phyloP scores from a whole-genome alignment of 2,113 vertebrate genomes.

The Rattus norvegicus region GRCr8 NC_086026.1:128645501-128646000 shows the following conservation, averaged over 20 bases:
- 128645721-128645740: not conserved
- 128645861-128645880: not conserved
- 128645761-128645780: not conserved
- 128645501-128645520: no score
- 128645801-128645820: not conserved
- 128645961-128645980: not conserved
- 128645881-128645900: not conserved
- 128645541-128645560: no score
- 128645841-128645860: not conserved
- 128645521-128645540: no score
- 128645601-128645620: no score
- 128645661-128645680: not conserved
- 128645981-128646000: not conserved
- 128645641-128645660: not conserved
- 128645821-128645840: not conserved
- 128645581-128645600: no score
- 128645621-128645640: no score
- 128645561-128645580: no score
- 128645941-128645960: not conserved
- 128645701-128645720: not conserved
- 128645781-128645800: not conserved
- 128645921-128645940: rapidly evolving
- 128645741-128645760: not conserved
- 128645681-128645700: not conserved
- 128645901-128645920: not conserved